phyloP scores from a whole-genome alignment of 2,888 invertebrate genomes.

The Epinotia nisella region DNA sequence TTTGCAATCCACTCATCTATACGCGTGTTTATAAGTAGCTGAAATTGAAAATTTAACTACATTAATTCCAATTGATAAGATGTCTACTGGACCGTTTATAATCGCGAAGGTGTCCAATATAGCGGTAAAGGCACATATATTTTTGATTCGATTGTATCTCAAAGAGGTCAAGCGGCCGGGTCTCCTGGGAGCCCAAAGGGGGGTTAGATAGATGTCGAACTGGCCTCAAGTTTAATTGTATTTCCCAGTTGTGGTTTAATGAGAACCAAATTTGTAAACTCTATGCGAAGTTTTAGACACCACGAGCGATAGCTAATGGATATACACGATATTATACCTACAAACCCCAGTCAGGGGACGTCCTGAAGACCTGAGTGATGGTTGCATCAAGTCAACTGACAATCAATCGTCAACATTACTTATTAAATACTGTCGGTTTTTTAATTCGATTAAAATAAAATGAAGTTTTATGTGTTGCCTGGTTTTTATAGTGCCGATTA shows the following conservation, averaged over 20 bases:
- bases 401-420: not conserved
- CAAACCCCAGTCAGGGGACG: not conserved
- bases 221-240: slow-evolving; percentile 61
- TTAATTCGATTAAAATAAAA: too few species aligned
- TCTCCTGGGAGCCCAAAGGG: slow-evolving; percentile 13
- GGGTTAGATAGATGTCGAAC: slow-evolving; percentile 49
- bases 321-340: slow-evolving; percentile 20
- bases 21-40: not conserved
- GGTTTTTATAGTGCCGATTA: too few species aligned
- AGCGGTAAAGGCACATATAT: slow-evolving; percentile 25
- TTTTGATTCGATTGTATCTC: slow-evolving; percentile 42
- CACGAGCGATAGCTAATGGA: slow-evolving; percentile 11
- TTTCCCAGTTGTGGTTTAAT: slow-evolving; percentile 49
- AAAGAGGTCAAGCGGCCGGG: slow-evolving; percentile 38
- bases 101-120: slow-evolving; percentile 26
- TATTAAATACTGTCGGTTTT: not conserved
- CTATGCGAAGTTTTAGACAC: slow-evolving; percentile 32
- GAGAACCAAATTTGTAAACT: slow-evolving; percentile 43
- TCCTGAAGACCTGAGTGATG: not conserved
- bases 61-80: slow-evolving; percentile 32
- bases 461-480: too few species aligned
- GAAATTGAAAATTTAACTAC: slow-evolving; percentile 5
- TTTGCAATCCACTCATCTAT: too few species aligned
- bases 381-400: not conserved
- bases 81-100: slow-evolving; percentile 28